A percentile compares a stretch with the other conserved stretches of the same genome.
These are phyloP conservation scores for Notamacropus eugenii DNA, from an alignment of 2,797 vertebrate species.

Conservation along the genomic window DNA sequence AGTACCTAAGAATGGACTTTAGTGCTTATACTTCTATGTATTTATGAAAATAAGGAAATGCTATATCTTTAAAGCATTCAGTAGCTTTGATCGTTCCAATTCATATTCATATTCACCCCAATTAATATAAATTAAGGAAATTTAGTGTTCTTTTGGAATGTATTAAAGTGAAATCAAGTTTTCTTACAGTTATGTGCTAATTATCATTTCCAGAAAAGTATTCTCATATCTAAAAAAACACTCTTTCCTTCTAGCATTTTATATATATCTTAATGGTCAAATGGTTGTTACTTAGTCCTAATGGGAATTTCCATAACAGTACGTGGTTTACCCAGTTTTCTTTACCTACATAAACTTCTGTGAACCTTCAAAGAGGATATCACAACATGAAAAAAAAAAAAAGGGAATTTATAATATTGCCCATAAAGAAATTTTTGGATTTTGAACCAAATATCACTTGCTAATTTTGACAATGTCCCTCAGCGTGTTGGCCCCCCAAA, in stretches of 20 bases:
- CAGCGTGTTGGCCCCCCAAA: neutral
- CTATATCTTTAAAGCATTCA: neutral
- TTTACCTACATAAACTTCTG: neutral
- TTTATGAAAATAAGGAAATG: neutral
- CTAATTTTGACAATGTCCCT: constrained; percentile 61
- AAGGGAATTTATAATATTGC: neutral
- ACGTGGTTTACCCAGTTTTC: neutral
- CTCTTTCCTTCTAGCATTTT: neutral
- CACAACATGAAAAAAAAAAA: constrained; percentile 19
- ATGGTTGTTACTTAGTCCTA: neutral
- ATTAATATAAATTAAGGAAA: neutral
- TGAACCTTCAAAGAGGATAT: constrained; percentile 4
- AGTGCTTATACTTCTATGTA: neutral
- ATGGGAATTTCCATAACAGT: neutral
- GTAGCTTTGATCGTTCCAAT: neutral
- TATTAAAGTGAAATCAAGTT: neutral
- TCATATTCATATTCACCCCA: neutral
- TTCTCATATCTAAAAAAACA: neutral
- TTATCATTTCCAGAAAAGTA: neutral
- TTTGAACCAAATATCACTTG: constrained; percentile 47
- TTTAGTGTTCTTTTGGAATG: neutral
- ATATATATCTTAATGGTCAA: neutral
- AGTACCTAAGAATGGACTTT: neutral
- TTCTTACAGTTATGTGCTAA: neutral
- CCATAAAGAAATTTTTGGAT: constrained; percentile 14